These are phyloP conservation scores for Thecocarcelia acutangulata DNA, from an alignment of 2,888 invertebrate genomes.

Conservation along the genomic window DNA sequence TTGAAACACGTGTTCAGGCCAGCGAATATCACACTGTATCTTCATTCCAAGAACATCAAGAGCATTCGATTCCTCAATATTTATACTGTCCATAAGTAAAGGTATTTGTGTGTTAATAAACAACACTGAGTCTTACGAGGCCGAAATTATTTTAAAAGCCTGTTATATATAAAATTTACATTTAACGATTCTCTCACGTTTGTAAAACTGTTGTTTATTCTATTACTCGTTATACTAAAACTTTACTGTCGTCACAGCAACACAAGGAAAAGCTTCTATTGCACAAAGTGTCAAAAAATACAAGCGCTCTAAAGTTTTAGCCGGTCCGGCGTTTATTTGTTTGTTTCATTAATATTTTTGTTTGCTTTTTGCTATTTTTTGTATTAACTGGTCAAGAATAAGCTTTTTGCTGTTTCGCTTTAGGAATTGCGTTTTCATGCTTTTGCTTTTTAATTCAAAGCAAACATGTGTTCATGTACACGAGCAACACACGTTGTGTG, in stretches of 20 bases:
- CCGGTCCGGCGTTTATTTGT: not conserved
- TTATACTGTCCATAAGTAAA: too few relatives aligned
- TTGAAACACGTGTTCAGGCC: too few relatives aligned
- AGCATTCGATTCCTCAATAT: too few relatives aligned
- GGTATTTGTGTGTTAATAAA: too few relatives aligned
- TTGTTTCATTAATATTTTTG: conserved; percentile 7
- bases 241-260: not conserved
- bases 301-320: not conserved
- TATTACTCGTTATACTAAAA: not conserved
- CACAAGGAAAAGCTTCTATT: conserved; percentile 25
- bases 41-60: too few relatives aligned
- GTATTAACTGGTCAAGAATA: conserved; percentile 56
- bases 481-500: not conserved
- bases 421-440: conserved; percentile 27
- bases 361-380: conserved; percentile 13
- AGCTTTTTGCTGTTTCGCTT: conserved; percentile 45
- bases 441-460: conserved; percentile 21
- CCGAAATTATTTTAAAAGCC: too few relatives aligned
- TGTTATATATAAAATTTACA: too few relatives aligned
- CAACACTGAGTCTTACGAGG: too few relatives aligned
- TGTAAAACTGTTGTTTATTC: too few relatives aligned
- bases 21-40: too few relatives aligned
- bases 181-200: too few relatives aligned
- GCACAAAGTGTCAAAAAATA: conserved; percentile 10
- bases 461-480: not conserved